Conservation (phyloP, 2,888 invertebrate genomes). For the Caenorhabditis afra region DNA sequence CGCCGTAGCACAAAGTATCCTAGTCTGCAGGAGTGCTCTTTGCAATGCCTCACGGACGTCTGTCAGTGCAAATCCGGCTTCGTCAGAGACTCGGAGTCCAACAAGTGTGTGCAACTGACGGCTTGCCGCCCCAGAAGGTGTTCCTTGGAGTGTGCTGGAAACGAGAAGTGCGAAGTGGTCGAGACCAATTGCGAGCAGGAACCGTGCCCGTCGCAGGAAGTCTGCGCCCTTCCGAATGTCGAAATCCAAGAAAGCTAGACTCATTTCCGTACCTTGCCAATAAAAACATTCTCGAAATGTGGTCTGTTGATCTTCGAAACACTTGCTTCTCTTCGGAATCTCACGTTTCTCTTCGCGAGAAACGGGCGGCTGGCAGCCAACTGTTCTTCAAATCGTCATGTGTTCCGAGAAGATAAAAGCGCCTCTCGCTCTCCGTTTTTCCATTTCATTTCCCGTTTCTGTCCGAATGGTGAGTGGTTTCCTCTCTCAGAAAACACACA, state of each 20-base stretch:
- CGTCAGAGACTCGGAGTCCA: constrained; percentile 8
- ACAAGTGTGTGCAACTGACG: constrained; percentile 36
- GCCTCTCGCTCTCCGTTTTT: no score
- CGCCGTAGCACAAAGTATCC: background rate
- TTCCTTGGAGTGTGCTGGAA: constrained; percentile 20
- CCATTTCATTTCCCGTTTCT: no score
- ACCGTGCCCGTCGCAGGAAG: constrained; percentile 29
- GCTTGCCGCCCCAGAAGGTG: constrained; percentile 14
- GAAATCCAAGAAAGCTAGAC: background rate
- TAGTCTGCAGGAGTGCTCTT: constrained; percentile 18
- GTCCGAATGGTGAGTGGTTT: constrained; percentile 25
- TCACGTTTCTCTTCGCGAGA: constrained; percentile 16
- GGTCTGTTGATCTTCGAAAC: background rate
- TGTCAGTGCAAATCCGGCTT: constrained; percentile 49
- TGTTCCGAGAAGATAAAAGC: constrained; percentile 15
- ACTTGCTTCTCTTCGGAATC: constrained; percentile 6
- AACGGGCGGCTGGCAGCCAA: constrained; percentile 29
- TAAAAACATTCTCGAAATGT: constrained; percentile 1
- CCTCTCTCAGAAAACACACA: background rate
- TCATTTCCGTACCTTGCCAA: background rate
- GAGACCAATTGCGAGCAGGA: constrained; percentile 31
- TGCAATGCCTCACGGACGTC: constrained; percentile 33
- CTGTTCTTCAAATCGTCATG: constrained; percentile 4
- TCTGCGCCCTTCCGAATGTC: constrained; percentile 27
- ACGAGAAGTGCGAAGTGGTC: constrained; percentile 48